Evolutionary conservation across 2,888 invertebrate species (phyloP), one percentile per base, ranked within the genome.

Genomic region (Acronicta aceris): DNA sequence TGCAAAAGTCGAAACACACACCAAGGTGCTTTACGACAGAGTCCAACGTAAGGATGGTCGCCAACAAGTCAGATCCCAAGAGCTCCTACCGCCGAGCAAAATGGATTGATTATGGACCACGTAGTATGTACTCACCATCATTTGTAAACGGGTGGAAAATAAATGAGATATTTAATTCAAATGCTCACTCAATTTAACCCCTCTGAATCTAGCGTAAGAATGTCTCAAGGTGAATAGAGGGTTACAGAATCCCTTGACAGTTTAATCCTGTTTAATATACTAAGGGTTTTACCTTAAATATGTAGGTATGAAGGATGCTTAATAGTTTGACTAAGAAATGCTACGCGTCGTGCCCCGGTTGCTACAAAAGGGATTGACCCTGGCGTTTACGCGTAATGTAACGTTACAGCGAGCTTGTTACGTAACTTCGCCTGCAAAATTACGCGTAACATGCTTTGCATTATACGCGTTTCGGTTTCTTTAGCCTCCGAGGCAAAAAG

Each of bases 261-360:
- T 67, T 64, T 82, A 81, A 82, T 82, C 81, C 70, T 42, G 49
- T 67, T 68, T 82, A 79, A 81, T 81, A 76, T 79, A 82, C 68
- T 71, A 68, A 62, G 74, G 77, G 80, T 73, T 55, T 43, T 21
- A 17, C 54, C 72, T 64, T 72, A 67, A 72, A 74, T 67, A 72
- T 70, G 58, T 52, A 74, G 61, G 55, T 58, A 71, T 55, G 46
- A 57, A 42, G 38, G 43, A 51, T 57, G 30, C 41, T 72, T 72
- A 54, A 66, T 70, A 70, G 69, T 72, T 71, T 66, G 47, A 57
- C 47, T 57, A 73, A 66, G 75, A 71, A 66, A 71, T 43, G 45
- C 43, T 41, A 12, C 33, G 21, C 38, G 3, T 17, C 40, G 21
- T 52, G 33, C 10, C 17, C 25, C 10, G 27, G 16, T 25, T 43